Base-by-base conservation (phyloP, 2,888 invertebrate genomes). In the Lepidochrysops patricia region DNA sequence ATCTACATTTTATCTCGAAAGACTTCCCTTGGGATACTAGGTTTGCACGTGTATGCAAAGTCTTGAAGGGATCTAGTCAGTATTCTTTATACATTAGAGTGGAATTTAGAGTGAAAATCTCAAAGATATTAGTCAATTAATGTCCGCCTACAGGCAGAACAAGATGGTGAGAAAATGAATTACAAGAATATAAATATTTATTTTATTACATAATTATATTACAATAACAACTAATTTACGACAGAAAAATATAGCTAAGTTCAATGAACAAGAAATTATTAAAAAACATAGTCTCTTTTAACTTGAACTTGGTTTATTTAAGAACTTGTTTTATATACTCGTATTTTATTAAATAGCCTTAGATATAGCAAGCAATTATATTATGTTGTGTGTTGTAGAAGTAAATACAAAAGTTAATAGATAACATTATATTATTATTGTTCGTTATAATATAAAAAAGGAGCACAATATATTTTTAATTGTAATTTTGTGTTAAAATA, bases 141-240 rank as follows among this genome's bases (percentile, higher is more conserved):
- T n/a, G n/a, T n/a, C n/a, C n/a, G n/a, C n/a, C n/a, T n/a, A 29
- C 29, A 7, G 29, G 4, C 7, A 29, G 9, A 9, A 29, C 4
- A 9, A 9, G 29, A 37, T 12, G n/a, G 5, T 25, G 26, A 19
- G 56, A 34, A 27, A 58, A 58, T 58, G 7, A 58, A 49, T 29
- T 13, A 50, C 4, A 35, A 32, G 9, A 7, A 23, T 74, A 75
- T 64, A 70, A 78, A 80, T 77, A 70, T 72, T 43, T 26, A 1
- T 50, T 78, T 68, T 70, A 86, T 86, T 85, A 85, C 81, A 82
- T 72, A 61, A 68, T 76, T 79, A 78, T 72, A 76, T 79, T 79
- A 84, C 79, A 80, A 78, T 75, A 84, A 83, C 80, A 79, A 69
- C 83, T 87, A 83, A 77, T 74, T 73, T 74, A 72, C 34, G 57